Evolutionary conservation across 2,888 invertebrate species (phyloP).

Genomic region (Aplocera efformata): DNA sequence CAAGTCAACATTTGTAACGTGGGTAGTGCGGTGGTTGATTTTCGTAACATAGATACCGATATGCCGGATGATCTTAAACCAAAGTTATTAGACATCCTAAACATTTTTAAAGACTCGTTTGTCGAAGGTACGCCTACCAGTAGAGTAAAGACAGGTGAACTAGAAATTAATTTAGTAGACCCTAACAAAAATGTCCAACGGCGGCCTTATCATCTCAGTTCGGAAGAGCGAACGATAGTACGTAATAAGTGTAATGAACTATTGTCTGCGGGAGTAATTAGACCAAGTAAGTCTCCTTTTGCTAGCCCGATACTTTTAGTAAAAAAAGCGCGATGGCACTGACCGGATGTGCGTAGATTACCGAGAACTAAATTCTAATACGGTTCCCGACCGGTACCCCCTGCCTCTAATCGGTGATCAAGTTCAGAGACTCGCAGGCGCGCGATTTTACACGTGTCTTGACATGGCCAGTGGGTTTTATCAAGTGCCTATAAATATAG

Average conservation of each 20-base stretch:
- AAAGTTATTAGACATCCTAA: neutral
- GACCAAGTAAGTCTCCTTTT: neutral
- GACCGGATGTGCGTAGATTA: neutral
- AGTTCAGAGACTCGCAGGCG: neutral
- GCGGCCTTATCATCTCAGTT: neutral
- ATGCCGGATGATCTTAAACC: neutral
- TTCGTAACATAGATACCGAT: neutral
- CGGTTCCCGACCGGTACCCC: constrained; percentile 1
- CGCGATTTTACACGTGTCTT: neutral
- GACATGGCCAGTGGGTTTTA: neutral
- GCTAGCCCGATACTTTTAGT: constrained; percentile 1
- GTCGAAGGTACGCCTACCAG: neutral
- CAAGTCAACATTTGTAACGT: too few relatives aligned
- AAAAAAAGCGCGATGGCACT: neutral
- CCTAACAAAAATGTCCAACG: neutral
- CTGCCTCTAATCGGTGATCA: neutral
- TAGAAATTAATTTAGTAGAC: neutral
- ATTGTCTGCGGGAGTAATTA: neutral
- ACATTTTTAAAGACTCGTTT: neutral
- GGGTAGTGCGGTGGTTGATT: too few relatives aligned
- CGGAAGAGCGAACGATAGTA: neutral
- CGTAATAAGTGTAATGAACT: neutral
- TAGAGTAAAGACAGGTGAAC: neutral
- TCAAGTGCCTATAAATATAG: neutral
- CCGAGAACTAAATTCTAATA: neutral